Evolutionary conservation across 1,140 invertebrate species (phyloP).

Genomic region (Diorhabda sublineata): DNA sequence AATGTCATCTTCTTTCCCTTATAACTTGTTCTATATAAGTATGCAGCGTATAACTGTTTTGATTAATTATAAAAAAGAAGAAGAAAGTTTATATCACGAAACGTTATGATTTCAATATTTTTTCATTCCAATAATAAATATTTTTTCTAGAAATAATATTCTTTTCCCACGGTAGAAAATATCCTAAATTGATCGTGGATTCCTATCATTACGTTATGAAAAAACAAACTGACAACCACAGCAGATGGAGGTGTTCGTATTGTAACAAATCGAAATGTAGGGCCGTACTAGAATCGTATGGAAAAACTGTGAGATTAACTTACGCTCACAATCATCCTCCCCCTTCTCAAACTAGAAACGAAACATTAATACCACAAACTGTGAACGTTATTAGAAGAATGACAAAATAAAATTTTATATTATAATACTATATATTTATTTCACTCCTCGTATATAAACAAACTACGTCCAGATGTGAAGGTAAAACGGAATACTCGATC

Average conservation of each 20-base stretch:
- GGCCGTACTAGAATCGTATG: constrained; percentile 19
- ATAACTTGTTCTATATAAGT: neutral
- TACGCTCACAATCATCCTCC: constrained; percentile 23
- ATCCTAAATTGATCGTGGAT: constrained; percentile 29
- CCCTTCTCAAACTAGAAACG: constrained; percentile 1
- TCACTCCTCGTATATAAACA: no score
- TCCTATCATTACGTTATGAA: constrained; percentile 23
- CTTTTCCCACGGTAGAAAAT: constrained; percentile 26
- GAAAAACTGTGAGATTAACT: constrained; percentile 18
- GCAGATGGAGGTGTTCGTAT: constrained; percentile 27
- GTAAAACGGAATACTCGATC: no score
- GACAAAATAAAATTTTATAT: no score
- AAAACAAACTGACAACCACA: constrained; percentile 18
- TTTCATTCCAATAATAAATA: neutral
- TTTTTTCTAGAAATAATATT: constrained; percentile 30
- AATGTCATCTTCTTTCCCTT: neutral
- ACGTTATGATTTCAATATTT: no score
- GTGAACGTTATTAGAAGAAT: constrained; percentile 12
- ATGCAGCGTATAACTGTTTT: neutral
- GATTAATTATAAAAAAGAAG: no score
- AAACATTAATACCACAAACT: constrained; percentile 10
- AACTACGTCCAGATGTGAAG: no score
- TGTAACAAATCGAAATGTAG: constrained; percentile 30
- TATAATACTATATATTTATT: no score
- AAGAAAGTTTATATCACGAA: no score